phyloP scores from a whole-genome alignment of 1,140 invertebrate species.

The Daktulosphaira vitifoliae region DNA sequence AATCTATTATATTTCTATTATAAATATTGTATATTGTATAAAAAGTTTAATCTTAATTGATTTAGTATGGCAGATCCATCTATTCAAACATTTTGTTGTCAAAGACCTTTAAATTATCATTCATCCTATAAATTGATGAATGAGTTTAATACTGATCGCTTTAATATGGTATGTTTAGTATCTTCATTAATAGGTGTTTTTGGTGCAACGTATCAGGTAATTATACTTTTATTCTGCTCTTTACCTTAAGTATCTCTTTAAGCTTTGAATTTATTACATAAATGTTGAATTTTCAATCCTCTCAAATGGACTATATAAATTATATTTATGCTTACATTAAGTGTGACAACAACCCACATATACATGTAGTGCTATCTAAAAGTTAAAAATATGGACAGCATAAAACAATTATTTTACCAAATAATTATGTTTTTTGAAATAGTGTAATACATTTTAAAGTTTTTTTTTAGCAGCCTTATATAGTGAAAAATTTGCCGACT shows the following conservation, averaged over 20 bases:
- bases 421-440: no score
- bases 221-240: conserved; percentile 49
- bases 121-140: conserved; percentile 34
- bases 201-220: conserved; percentile 60
- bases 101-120: conserved; percentile 33
- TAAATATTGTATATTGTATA: no score
- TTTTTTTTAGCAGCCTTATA: no score
- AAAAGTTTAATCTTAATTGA: no score
- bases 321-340: no score
- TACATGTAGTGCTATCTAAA: no score
- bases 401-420: no score
- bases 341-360: no score
- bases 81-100: conserved; percentile 39
- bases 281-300: conserved; percentile 63
- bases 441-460: no score
- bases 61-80: conserved; percentile 40
- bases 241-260: conserved; percentile 51
- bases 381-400: no score
- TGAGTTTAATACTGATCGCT: conserved; percentile 36
- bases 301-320: conserved; percentile 43
- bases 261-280: conserved; percentile 52
- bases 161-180: conserved; percentile 36
- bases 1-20: no score
- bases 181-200: conserved; percentile 41
- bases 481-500: no score